phyloP scores from a whole-genome alignment of 2,797 vertebrate species.

The Basileuterus tristriatus region DNA sequence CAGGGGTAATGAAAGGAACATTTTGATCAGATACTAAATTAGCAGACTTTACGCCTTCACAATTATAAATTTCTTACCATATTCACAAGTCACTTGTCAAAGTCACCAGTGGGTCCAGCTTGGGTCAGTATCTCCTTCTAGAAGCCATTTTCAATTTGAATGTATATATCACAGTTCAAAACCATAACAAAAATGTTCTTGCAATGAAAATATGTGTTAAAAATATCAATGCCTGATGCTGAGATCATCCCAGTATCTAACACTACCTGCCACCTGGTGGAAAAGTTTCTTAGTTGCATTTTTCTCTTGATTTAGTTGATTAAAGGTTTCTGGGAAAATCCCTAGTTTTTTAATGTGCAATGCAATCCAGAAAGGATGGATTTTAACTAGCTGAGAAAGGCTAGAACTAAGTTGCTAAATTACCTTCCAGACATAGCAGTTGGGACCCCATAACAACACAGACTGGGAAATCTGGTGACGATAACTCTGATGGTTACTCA shows the following conservation, averaged over 20 bases:
- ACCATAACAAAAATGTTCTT: background rate
- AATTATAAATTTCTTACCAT: background rate
- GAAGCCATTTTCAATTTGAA: background rate
- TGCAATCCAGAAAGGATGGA: background rate
- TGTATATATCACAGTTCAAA: background rate
- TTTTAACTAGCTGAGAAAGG: background rate
- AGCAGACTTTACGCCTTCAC: background rate
- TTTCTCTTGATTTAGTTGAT: background rate
- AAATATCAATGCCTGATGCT: background rate
- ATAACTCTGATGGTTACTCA: background rate
- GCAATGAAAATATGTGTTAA: background rate
- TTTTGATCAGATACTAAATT: background rate
- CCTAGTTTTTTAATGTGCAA: background rate
- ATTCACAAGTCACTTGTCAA: background rate
- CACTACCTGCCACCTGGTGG: slow-evolving; percentile 8
- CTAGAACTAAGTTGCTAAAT: background rate
- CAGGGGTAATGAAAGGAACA: background rate
- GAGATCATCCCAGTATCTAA: background rate
- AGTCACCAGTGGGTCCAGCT: background rate
- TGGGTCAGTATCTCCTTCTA: background rate
- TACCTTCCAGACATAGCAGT: background rate
- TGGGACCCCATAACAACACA: background rate
- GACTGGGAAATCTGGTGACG: background rate
- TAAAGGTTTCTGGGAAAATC: background rate
- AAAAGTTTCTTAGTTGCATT: background rate